Conservation (phyloP, 2,113 vertebrate species). For the Cheirogaleus medius region DNA sequence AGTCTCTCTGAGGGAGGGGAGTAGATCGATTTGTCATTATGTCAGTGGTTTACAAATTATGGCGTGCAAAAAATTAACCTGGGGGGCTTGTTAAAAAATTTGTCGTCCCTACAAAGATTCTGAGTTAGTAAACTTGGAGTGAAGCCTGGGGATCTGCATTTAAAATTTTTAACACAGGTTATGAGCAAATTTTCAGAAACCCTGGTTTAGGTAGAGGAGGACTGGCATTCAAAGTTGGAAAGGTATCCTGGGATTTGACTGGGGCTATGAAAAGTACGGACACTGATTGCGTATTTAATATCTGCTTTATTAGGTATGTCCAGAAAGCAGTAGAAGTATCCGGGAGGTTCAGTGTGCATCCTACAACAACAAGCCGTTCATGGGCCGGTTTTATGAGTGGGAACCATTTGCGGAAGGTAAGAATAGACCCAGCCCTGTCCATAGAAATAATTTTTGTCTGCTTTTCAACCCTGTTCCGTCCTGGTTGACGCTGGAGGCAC, state of each 20-base stretch:
- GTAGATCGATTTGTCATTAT: background rate
- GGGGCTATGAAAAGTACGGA: background rate
- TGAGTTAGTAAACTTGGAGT: background rate
- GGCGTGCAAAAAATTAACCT: background rate
- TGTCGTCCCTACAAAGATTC: background rate
- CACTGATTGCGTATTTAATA: background rate
- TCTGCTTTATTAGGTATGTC: constrained; percentile 88
- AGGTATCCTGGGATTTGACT: background rate
- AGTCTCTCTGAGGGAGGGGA: background rate
- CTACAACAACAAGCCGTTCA: constrained; percentile 96
- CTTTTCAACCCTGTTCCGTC: background rate
- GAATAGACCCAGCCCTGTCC: constrained; percentile 47
- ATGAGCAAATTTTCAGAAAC: background rate
- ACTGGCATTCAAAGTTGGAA: background rate
- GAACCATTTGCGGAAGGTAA: constrained; percentile 97
- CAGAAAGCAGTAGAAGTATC: constrained; percentile 90
- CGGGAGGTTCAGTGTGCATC: constrained; percentile 94
- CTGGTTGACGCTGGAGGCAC: background rate
- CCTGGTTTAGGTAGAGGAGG: background rate
- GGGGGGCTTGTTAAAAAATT: background rate
- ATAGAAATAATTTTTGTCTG: background rate
- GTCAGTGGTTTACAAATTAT: background rate
- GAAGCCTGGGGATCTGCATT: background rate
- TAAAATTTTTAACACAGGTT: background rate
- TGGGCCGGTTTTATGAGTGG: constrained; percentile 97